phyloP scores from a whole-genome alignment of 2,113 vertebrate genomes.

The Pollachius pollachius region DNA sequence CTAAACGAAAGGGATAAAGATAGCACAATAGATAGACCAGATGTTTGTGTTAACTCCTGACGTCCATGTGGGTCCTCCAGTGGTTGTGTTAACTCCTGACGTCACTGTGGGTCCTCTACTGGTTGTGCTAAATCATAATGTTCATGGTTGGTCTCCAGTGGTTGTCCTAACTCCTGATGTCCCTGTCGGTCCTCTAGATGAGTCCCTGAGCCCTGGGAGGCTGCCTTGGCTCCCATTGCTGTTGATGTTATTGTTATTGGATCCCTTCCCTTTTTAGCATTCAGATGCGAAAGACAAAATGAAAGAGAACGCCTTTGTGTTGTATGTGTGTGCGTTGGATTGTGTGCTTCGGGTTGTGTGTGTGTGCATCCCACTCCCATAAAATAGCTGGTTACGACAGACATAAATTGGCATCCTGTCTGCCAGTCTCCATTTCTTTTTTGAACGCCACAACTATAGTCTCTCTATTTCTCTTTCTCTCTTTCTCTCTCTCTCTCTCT shows the following conservation, averaged over 20 bases:
- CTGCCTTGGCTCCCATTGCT: conserved; percentile 40
- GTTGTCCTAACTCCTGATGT: conserved; percentile 59
- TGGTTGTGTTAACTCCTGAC: too few species aligned
- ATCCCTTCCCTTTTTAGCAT: conserved; percentile 36
- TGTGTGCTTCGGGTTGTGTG: conserved; percentile 44
- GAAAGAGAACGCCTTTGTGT: conserved; percentile 6
- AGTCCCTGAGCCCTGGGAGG: conserved; percentile 49
- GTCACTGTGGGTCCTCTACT: conserved; percentile 34
- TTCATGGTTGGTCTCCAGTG: conserved; percentile 42
- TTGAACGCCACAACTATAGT: conserved; percentile 30
- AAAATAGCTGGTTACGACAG: conserved; percentile 71
- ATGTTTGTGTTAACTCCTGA: conserved; percentile 31
- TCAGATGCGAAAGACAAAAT: neutral
- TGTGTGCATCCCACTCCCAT: conserved; percentile 65
- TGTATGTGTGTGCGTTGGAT: conserved; percentile 5
- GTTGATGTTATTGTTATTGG: conserved; percentile 58
- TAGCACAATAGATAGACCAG: too few species aligned
- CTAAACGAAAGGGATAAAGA: too few species aligned
- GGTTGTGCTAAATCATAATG: conserved; percentile 60
- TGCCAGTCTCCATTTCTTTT: conserved; percentile 61
- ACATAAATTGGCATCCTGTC: conserved; percentile 73
- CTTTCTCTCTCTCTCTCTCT: conserved; percentile 34
- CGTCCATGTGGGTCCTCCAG: neutral
- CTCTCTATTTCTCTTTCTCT: conserved; percentile 26
- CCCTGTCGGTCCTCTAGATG: neutral